Conservation (phyloP, 2,888 invertebrate genomes). For the Calameuta idolon region DNA sequence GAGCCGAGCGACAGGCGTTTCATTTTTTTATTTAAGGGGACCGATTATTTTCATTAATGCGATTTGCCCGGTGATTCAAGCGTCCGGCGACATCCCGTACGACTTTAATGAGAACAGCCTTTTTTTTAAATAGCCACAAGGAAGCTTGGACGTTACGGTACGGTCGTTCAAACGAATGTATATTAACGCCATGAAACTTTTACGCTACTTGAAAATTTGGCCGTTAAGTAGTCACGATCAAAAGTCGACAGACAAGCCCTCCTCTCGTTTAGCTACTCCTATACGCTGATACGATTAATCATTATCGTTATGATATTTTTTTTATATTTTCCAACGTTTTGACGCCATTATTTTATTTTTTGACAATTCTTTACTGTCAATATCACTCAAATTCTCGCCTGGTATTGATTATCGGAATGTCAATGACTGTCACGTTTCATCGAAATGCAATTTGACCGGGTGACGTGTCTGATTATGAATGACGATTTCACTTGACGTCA, state of each 20-base stretch:
- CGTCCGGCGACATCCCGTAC: not conserved
- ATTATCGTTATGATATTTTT: not conserved
- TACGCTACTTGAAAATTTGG: not conserved
- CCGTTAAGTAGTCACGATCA: not conserved
- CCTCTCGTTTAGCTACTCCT: not conserved
- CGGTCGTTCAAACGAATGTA: conserved; percentile 2
- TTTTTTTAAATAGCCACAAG: not conserved
- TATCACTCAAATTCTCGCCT: not conserved
- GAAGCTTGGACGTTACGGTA: not conserved
- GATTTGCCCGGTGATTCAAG: not conserved
- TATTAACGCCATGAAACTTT: not conserved
- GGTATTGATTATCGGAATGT: not conserved
- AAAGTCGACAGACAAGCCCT: not conserved
- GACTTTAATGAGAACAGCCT: not conserved
- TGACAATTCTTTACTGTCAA: not conserved
- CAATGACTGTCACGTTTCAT: not conserved
- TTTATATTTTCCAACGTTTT: not conserved
- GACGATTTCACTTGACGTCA: not conserved
- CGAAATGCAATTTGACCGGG: not conserved
- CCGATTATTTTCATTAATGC: not conserved
- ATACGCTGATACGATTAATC: not conserved
- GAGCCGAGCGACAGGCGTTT: not conserved
- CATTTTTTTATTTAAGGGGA: not conserved
- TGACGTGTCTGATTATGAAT: not conserved
- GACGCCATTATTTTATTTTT: too few species aligned